Evolutionary conservation across 2,888 invertebrate species (phyloP).

Genomic region (Glomeris marginata): DNA sequence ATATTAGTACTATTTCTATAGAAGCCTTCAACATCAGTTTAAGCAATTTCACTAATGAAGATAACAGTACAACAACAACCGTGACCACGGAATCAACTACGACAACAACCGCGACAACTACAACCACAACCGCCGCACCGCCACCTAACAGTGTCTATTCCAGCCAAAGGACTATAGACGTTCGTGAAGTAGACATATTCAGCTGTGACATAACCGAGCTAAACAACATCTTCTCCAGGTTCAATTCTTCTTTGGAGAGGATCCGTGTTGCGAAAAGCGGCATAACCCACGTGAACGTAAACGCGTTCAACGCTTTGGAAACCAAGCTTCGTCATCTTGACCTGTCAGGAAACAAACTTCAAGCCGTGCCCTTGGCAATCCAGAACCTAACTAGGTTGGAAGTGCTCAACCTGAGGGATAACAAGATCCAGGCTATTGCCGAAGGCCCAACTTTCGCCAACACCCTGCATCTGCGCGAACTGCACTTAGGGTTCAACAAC

Average conservation of each 20-base stretch:
- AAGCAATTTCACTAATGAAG: too few species aligned
- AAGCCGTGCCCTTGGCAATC: slow-evolving; percentile 12
- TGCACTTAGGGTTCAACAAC: slow-evolving; percentile 16
- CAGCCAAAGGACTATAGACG: background rate
- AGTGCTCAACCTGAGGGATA: slow-evolving; percentile 14
- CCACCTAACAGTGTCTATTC: too few species aligned
- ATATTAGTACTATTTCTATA: background rate
- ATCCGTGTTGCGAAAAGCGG: slow-evolving; percentile 14
- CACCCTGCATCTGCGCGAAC: slow-evolving; percentile 12
- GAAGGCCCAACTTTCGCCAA: slow-evolving; percentile 13
- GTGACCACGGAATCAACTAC: background rate
- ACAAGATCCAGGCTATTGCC: slow-evolving; percentile 14
- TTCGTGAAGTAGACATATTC: slow-evolving; percentile 11
- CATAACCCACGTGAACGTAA: slow-evolving; percentile 11
- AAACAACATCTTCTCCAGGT: slow-evolving; percentile 10
- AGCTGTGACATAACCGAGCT: slow-evolving; percentile 13
- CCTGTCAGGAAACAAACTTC: slow-evolving; percentile 14
- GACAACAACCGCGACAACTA: background rate
- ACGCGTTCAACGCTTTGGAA: slow-evolving; percentile 16
- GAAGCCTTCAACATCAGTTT: too few species aligned
- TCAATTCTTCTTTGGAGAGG: slow-evolving; percentile 8
- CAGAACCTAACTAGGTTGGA: slow-evolving; percentile 14
- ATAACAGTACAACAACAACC: too few species aligned
- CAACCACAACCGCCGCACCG: background rate
- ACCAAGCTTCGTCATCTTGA: slow-evolving; percentile 13